Conservation (phyloP, 2,888 invertebrate genomes). For the Tillus elongatus region DNA sequence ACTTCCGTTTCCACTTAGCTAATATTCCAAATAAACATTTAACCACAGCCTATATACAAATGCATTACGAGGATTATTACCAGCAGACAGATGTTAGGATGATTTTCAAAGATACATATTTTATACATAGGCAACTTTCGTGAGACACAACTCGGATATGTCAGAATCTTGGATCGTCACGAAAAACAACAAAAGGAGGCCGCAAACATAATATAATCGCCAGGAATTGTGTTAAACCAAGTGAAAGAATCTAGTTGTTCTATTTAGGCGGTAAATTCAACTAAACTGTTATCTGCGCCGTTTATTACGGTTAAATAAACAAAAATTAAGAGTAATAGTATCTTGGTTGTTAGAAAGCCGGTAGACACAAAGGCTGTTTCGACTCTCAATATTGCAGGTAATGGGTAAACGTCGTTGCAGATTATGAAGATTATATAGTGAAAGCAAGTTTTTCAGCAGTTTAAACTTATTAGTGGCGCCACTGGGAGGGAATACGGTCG, state of each 20-base stretch:
- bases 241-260: constrained; percentile 28
- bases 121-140: too few relatives aligned
- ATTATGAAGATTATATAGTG: constrained; percentile 34
- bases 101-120: too few relatives aligned
- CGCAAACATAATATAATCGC: constrained; percentile 27
- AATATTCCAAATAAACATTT: too few relatives aligned
- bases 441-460: constrained; percentile 32
- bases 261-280: constrained; percentile 29
- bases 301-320: constrained; percentile 35
- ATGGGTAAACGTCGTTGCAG: constrained; percentile 22
- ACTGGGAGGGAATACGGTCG: not conserved
- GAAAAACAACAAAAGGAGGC: constrained; percentile 22
- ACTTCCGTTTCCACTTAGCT: too few relatives aligned
- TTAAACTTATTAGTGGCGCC: constrained; percentile 32
- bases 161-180: too few relatives aligned
- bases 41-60: too few relatives aligned
- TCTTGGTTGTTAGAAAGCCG: too few relatives aligned
- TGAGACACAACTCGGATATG: too few relatives aligned
- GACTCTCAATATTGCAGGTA: constrained; percentile 24
- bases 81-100: too few relatives aligned
- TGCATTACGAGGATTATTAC: too few relatives aligned
- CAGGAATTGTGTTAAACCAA: constrained; percentile 30
- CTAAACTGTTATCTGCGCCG: constrained; percentile 31
- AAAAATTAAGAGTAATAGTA: constrained; percentile 30
- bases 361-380: too few relatives aligned